Evolutionary conservation across 2,888 invertebrate genomes (phyloP), one percentile per base, ranked within the genome.

Genomic region (Cephus pulcher): DNA sequence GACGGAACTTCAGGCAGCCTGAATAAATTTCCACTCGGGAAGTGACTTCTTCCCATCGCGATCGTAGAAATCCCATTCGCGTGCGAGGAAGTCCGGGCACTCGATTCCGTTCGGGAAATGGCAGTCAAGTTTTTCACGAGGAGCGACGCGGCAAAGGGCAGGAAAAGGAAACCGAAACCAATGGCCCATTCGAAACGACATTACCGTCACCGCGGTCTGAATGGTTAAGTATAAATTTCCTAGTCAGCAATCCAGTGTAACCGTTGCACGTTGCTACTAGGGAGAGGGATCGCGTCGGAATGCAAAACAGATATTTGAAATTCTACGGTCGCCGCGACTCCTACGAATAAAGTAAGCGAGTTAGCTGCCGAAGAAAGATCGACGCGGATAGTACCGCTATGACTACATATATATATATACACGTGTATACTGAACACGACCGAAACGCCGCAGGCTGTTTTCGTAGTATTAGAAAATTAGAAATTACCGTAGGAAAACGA

Each of bases 271-370:
- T 80, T 81, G 79, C 80, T 69, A 34, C 76, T 73, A 74, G 68
- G 80, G 77, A 78, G 75, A 78, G 80, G 79, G 84, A 86, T 86
- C 83, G 84, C 75, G 81, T 79, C 76, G 83, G 84, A 84, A 87
- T 85, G 88, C 88, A 87, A 89, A 89, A 82, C 83, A 86, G 89
- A 86, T 86, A 87, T 86, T 88, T 89, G 87, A 86, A 88, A 89
- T 90, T 89, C 89, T 86, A 82, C 82, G 82, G 82, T 82, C 83
- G 84, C 78, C 75, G 74, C 77, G 75, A 77, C 74, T 73, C 73
- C 69, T 78, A 75, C 71, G 75, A 71, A 71, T 71, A 71, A 71
- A 71, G 34, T 71, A 71, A 71, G 71, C 71, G 71, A 56, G 56
- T 56, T 56, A 56, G 56, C 56, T 23, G 56, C 9, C 23, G 56